A percentile compares a stretch with the other conserved stretches of the same genome.
phyloP scores from a whole-genome alignment of 2,113 vertebrate species.

The Xiphorhynchus elegans region DNA sequence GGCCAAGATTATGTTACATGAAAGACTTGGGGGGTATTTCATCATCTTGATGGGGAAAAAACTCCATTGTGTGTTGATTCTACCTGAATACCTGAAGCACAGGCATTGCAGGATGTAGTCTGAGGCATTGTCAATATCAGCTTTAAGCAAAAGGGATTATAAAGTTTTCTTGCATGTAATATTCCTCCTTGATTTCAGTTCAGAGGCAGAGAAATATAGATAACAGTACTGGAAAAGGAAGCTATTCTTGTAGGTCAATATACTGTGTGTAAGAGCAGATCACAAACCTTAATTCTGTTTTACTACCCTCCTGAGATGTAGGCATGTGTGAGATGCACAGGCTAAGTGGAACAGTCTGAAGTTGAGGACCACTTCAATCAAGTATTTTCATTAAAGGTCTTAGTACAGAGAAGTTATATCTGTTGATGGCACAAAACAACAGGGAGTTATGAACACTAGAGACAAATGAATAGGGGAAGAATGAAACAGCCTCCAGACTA shows the following conservation, averaged over 20 bases:
- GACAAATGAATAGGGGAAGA: background rate
- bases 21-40: background rate
- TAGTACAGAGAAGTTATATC: background rate
- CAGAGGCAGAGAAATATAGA: background rate
- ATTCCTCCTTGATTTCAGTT: background rate
- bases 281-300: background rate
- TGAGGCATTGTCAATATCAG: background rate
- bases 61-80: rapidly evolving
- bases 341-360: background rate
- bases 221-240: background rate
- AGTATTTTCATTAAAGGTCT: background rate
- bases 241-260: background rate
- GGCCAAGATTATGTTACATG: background rate
- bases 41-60: background rate
- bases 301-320: background rate
- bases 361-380: background rate
- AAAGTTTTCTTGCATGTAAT: background rate
- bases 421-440: background rate
- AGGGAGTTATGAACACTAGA: background rate
- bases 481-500: background rate
- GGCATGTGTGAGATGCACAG: background rate
- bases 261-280: background rate
- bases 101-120: background rate
- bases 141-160: background rate
- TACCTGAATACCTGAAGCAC: background rate